A percentile compares a stretch with the other conserved stretches of the same genome.
phyloP scores from a whole-genome alignment of 2,797 vertebrate species.

The Protosalanx chinensis region DNA sequence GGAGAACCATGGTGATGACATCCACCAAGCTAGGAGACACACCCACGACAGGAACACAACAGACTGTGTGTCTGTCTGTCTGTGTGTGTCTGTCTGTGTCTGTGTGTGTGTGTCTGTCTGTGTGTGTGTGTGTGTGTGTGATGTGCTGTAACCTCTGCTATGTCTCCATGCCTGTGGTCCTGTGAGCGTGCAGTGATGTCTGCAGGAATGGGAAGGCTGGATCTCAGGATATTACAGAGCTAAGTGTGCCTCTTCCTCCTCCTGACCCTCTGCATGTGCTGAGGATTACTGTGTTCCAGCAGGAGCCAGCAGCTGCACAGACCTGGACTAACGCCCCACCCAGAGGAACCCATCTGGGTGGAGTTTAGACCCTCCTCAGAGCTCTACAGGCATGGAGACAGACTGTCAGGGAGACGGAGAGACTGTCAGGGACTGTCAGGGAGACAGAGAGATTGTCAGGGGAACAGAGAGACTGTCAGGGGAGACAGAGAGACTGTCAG shows the following conservation, averaged over 20 bases:
- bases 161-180: not conserved
- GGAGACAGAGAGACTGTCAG: no score
- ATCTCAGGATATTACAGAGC: slow-evolving; percentile 21
- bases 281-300: slow-evolving; percentile 22
- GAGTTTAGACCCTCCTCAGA: no score
- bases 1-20: slow-evolving; percentile 25
- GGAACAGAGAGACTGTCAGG: no score
- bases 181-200: slow-evolving; percentile 32
- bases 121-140: slow-evolving; percentile 14
- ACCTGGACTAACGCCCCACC: slow-evolving; percentile 16
- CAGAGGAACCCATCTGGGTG: not conserved
- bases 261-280: not conserved
- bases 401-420: no score
- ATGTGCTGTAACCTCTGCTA: not conserved
- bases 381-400: no score
- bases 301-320: slow-evolving; percentile 34
- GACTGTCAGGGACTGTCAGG: no score
- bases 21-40: slow-evolving; percentile 27
- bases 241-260: slow-evolving; percentile 13
- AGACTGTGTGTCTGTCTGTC: slow-evolving; percentile 13
- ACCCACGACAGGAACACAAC: slow-evolving; percentile 38
- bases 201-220: slow-evolving; percentile 34
- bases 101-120: slow-evolving; percentile 15
- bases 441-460: no score
- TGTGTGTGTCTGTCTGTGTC: slow-evolving; percentile 18